phyloP scores from a whole-genome alignment of 2,797 vertebrate genomes.

The Pteronotus mesoamericanus region DNA sequence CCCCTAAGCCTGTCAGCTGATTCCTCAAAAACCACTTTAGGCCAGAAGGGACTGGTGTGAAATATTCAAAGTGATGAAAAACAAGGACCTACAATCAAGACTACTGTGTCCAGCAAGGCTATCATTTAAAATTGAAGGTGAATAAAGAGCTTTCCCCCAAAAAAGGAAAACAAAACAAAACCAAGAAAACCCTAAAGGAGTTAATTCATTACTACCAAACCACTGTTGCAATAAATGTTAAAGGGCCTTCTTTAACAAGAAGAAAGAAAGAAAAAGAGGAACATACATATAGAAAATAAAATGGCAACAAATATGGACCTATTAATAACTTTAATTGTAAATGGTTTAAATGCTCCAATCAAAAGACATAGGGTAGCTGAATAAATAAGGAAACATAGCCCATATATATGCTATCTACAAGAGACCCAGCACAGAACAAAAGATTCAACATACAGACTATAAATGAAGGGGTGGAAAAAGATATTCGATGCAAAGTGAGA shows the following conservation, averaged over 20 bases:
- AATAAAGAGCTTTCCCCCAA: background rate
- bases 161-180: background rate
- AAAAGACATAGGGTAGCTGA: background rate
- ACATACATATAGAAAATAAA: background rate
- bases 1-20: background rate
- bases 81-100: background rate
- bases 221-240: background rate
- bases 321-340: background rate
- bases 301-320: background rate
- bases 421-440: background rate
- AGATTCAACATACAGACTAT: background rate
- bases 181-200: background rate
- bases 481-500: background rate
- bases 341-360: too few species aligned
- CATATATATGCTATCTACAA: background rate
- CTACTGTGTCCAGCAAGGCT: background rate
- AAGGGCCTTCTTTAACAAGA: background rate
- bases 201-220: background rate
- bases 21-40: background rate
- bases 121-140: background rate
- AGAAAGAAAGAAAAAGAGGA: background rate
- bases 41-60: background rate
- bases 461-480: background rate
- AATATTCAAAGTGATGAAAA: background rate
- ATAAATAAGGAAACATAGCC: background rate